Percentiles rank a stretch among this genome's conserved stretches.
Conservation (phyloP, 2,888 invertebrate genomes). For the Zeuzera pyrina region DNA sequence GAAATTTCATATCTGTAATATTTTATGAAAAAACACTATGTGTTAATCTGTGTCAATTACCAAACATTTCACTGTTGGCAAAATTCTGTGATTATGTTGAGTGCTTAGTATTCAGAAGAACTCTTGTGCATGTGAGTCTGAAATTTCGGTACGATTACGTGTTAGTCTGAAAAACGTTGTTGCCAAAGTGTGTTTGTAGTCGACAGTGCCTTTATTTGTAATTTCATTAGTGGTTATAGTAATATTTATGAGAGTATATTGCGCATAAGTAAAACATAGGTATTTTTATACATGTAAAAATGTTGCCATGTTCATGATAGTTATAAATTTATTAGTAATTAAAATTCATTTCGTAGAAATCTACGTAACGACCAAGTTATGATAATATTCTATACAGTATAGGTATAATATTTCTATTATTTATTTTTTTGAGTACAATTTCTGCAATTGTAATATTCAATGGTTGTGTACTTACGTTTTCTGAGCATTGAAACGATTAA, state of each 20-base stretch:
- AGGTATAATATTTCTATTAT: background rate
- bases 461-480: conserved; percentile 67
- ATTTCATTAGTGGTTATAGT: conserved; percentile 53
- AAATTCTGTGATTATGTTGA: conserved; percentile 63
- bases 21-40: conserved; percentile 45
- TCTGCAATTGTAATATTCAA: conserved; percentile 37
- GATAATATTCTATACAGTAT: conserved; percentile 1
- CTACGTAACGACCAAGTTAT: conserved; percentile 13
- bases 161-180: conserved; percentile 56
- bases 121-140: conserved; percentile 35
- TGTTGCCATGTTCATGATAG: conserved; percentile 70
- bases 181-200: conserved; percentile 75
- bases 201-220: conserved; percentile 69
- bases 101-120: conserved; percentile 38
- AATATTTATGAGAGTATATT: conserved; percentile 66
- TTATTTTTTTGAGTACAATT: conserved; percentile 27
- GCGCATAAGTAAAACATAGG: conserved; percentile 57
- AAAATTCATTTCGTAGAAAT: conserved; percentile 22
- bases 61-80: conserved; percentile 68
- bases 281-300: conserved; percentile 69
- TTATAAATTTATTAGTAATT: conserved; percentile 43
- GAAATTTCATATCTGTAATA: conserved; percentile 36
- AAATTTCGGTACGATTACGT: conserved; percentile 35
- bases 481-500: too few species aligned
- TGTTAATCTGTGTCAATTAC: conserved; percentile 55